Percentiles rank a stretch among this genome's conserved stretches.
Conservation (phyloP, 2,797 vertebrate species). For the Enteromius trimaculatus region DNA sequence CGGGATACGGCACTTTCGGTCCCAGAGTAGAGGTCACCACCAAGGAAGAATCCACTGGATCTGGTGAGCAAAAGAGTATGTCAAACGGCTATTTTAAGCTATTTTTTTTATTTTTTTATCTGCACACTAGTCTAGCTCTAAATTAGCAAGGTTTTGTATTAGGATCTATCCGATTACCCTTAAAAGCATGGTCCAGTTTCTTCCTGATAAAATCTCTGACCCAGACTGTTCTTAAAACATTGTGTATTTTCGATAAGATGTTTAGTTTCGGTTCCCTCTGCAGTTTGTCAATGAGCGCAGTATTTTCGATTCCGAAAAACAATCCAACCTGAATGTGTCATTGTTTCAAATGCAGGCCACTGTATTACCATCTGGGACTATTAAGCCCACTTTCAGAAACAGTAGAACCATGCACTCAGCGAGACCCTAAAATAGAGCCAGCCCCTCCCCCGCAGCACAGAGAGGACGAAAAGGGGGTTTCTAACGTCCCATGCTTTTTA, state of each 20-base stretch:
- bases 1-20: slow-evolving; percentile 93
- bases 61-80: slow-evolving; percentile 57
- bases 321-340: slow-evolving; percentile 83
- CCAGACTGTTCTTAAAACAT: background rate
- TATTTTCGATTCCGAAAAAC: slow-evolving; percentile 60
- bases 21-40: slow-evolving; percentile 94
- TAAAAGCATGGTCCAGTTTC: slow-evolving; percentile 16
- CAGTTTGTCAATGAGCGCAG: slow-evolving; percentile 70
- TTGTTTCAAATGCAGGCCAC: slow-evolving; percentile 83
- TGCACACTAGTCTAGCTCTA: background rate
- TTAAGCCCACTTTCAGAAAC: slow-evolving; percentile 85
- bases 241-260: slow-evolving; percentile 53
- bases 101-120: background rate
- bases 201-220: slow-evolving; percentile 27
- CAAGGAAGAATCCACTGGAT: slow-evolving; percentile 94
- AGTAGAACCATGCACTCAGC: slow-evolving; percentile 73
- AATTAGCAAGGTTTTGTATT: slow-evolving; percentile 9
- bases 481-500: background rate
- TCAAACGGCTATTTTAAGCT: background rate
- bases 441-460: slow-evolving; percentile 41
- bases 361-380: slow-evolving; percentile 77
- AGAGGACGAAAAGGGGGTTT: slow-evolving; percentile 47
- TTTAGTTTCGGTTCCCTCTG: slow-evolving; percentile 56
- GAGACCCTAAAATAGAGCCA: slow-evolving; percentile 76
- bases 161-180: slow-evolving; percentile 19